A percentile compares a stretch with the other conserved stretches of the same genome.
Evolutionary conservation across 2,797 vertebrate genomes (phyloP).

Genomic region (Halcyon chelicuti): DNA sequence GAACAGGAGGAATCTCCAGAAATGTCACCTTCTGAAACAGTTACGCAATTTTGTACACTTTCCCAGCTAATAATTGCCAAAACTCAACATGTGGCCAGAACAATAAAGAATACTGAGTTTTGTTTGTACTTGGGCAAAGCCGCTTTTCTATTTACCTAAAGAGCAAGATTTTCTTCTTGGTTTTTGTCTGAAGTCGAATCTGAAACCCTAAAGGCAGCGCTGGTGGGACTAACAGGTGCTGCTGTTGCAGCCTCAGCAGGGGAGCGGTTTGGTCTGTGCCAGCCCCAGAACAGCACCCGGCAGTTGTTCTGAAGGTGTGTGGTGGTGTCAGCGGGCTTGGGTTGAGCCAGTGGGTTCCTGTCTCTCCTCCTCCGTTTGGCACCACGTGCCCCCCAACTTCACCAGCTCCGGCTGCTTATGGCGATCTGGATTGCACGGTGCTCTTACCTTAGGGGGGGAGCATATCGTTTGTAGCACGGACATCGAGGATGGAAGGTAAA

Average conservation of each 20-base stretch:
- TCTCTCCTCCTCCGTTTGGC: background rate
- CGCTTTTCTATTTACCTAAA: background rate
- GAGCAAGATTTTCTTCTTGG: background rate
- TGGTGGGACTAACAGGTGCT: background rate
- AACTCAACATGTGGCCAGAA: background rate
- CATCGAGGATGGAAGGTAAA: background rate
- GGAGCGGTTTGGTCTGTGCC: background rate
- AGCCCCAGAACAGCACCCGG: fast-evolving
- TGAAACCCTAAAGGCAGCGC: background rate
- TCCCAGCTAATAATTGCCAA: background rate
- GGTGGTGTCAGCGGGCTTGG: fast-evolving
- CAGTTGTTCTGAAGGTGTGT: background rate
- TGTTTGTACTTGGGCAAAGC: background rate
- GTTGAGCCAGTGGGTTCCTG: fast-evolving
- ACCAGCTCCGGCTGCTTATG: background rate
- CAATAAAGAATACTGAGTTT: background rate
- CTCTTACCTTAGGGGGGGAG: background rate
- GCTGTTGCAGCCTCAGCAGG: background rate
- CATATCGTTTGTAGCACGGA: background rate
- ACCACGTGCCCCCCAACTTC: background rate
- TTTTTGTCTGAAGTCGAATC: background rate
- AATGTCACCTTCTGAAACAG: background rate
- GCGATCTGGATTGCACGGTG: background rate
- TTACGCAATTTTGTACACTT: background rate
- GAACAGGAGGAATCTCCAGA: background rate